A percentile compares a stretch with the other conserved stretches of the same genome.
phyloP scores from a whole-genome alignment of 2,797 vertebrate species.

The Ispidina lecontei region DNA sequence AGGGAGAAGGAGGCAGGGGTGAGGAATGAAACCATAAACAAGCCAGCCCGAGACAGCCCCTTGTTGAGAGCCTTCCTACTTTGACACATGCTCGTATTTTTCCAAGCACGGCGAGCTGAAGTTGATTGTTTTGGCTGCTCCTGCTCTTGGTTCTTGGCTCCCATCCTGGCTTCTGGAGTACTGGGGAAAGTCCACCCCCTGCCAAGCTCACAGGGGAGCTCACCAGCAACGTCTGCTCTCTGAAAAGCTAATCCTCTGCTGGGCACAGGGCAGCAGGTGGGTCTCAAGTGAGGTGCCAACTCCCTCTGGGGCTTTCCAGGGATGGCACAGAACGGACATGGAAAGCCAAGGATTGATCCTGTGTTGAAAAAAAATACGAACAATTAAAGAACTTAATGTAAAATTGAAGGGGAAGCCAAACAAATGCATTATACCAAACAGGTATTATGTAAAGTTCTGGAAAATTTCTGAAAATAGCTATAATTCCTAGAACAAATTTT shows the following conservation, averaged over 20 bases:
- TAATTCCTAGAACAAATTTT: not conserved
- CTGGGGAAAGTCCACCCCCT: not conserved
- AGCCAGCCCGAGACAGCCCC: not conserved
- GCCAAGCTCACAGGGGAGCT: not conserved
- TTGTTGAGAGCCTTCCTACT: slow-evolving; percentile 33
- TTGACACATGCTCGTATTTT: slow-evolving; percentile 23
- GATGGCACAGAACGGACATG: not conserved
- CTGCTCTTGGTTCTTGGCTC: slow-evolving; percentile 24
- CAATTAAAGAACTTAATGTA: not conserved
- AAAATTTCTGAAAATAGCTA: not conserved
- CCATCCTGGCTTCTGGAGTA: not conserved
- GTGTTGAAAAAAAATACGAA: not conserved
- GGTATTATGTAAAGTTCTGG: not conserved
- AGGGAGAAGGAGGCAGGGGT: not conserved
- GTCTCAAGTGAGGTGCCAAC: not conserved
- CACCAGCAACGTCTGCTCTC: not conserved
- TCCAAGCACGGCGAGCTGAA: not conserved
- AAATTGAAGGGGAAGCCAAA: not conserved
- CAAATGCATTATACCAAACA: not conserved
- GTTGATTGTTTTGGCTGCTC: slow-evolving; percentile 36
- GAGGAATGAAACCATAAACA: slow-evolving; percentile 30
- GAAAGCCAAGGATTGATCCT: not conserved
- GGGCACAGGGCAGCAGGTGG: rapidly evolving
- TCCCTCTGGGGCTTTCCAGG: not conserved
- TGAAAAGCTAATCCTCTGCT: not conserved